These are phyloP conservation scores for Novumbra hubbsi DNA, from an alignment of 2,797 vertebrate species.

Conservation along the genomic window DNA sequence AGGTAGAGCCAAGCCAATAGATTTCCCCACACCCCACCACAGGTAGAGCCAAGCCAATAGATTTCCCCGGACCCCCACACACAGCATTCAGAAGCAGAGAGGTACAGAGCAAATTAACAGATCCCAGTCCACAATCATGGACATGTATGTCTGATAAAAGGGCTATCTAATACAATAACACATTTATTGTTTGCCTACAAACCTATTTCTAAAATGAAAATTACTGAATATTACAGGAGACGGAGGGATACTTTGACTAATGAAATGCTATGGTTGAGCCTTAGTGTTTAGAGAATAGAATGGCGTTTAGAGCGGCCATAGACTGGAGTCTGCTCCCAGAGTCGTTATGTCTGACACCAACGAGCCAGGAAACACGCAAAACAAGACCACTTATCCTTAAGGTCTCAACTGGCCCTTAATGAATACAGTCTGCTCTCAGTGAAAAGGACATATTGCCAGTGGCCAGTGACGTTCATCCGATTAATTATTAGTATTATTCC, in stretches of 20 bases:
- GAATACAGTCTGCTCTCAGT: neutral
- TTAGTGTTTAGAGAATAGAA: too few species aligned
- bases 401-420: neutral
- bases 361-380: neutral
- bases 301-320: neutral
- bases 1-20: too few species aligned
- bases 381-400: neutral
- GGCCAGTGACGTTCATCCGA: conserved; percentile 29
- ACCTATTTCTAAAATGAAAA: too few species aligned
- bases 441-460: conserved; percentile 11
- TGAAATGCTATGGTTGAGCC: too few species aligned
- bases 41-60: too few species aligned
- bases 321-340: neutral
- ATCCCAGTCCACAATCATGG: neutral
- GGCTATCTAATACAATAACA: too few species aligned
- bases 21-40: too few species aligned
- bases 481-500: conserved; percentile 36
- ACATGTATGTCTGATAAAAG: neutral
- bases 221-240: too few species aligned
- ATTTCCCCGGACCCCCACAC: neutral
- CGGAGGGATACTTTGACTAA: too few species aligned
- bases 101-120: neutral
- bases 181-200: too few species aligned
- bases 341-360: neutral
- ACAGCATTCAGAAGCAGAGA: neutral